Conservation (phyloP, 2,888 invertebrate species). For the Eudasyphora cyanicolor region DNA sequence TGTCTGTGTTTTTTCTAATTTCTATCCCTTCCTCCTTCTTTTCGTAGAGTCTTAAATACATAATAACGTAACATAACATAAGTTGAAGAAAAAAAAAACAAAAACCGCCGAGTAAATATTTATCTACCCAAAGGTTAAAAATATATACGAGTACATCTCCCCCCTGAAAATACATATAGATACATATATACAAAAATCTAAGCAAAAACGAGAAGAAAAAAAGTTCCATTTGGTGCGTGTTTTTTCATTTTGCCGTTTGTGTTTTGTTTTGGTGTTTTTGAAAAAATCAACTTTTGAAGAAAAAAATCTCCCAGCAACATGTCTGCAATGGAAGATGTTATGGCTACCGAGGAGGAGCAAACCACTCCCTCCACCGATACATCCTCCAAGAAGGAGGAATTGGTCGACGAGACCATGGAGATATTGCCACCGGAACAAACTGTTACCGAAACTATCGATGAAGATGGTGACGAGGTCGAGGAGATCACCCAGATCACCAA, state of each 20-base stretch:
- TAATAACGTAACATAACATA: constrained; percentile 8
- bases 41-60: constrained; percentile 15
- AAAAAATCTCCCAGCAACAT: constrained; percentile 68
- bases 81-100: not conserved
- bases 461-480: constrained; percentile 78
- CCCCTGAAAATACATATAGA: not conserved
- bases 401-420: constrained; percentile 67
- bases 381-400: constrained; percentile 71
- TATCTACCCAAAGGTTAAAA: constrained; percentile 40
- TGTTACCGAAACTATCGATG: constrained; percentile 76
- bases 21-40: constrained; percentile 7
- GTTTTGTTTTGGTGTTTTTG: constrained; percentile 51
- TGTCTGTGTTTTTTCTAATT: constrained; percentile 19
- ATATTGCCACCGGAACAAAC: constrained; percentile 75
- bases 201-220: constrained; percentile 49
- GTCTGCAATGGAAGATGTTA: constrained; percentile 78
- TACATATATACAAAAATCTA: not conserved
- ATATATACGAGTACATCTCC: constrained; percentile 40
- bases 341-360: constrained; percentile 70
- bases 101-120: constrained; percentile 27
- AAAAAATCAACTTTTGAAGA: not conserved
- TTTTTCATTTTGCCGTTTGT: constrained; percentile 66
- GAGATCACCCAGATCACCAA: constrained; percentile 78
- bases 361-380: constrained; percentile 64
- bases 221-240: constrained; percentile 56